A percentile compares a stretch with the other conserved stretches of the same genome.
phyloP scores from a whole-genome alignment of 1,140 invertebrate genomes.

The Pollicipes pollicipes region DNA sequence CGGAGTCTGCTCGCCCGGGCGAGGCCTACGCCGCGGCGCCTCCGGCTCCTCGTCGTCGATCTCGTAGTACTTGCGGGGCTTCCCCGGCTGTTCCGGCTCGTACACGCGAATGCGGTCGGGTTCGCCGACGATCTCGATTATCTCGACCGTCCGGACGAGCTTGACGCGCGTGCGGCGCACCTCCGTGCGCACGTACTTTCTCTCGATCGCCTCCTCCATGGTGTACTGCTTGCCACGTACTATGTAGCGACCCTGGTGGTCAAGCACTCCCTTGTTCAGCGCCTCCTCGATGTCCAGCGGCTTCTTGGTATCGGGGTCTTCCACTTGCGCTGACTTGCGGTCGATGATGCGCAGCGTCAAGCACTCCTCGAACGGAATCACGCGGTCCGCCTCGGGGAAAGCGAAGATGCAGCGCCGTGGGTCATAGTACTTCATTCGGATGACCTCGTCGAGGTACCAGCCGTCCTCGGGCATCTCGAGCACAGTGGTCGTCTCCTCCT shows the following conservation, averaged over 20 bases:
- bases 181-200: slow-evolving; percentile 34
- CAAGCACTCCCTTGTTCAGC: slow-evolving; percentile 55
- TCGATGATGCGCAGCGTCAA: slow-evolving; percentile 67
- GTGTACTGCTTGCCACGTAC: slow-evolving; percentile 33
- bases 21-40: no score
- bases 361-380: slow-evolving; percentile 73
- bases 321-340: slow-evolving; percentile 52
- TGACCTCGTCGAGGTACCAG: slow-evolving; percentile 58
- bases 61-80: slow-evolving; percentile 34
- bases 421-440: slow-evolving; percentile 57
- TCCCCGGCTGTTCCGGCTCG: slow-evolving; percentile 14
- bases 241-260: slow-evolving; percentile 54
- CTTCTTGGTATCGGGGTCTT: slow-evolving; percentile 50
- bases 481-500: slow-evolving; percentile 9
- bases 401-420: slow-evolving; percentile 61
- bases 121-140: neutral
- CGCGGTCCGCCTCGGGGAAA: slow-evolving; percentile 65
- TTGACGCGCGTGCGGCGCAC: neutral
- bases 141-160: neutral
- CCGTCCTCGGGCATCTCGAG: slow-evolving; percentile 39
- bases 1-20: neutral
- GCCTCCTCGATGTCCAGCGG: slow-evolving; percentile 51
- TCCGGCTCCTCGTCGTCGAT: slow-evolving; percentile 27
- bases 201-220: slow-evolving; percentile 59
- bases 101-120: neutral